These are phyloP conservation scores for Hylomyscus alleni DNA, from an alignment of 2,797 vertebrate species.

Conservation along the genomic window DNA sequence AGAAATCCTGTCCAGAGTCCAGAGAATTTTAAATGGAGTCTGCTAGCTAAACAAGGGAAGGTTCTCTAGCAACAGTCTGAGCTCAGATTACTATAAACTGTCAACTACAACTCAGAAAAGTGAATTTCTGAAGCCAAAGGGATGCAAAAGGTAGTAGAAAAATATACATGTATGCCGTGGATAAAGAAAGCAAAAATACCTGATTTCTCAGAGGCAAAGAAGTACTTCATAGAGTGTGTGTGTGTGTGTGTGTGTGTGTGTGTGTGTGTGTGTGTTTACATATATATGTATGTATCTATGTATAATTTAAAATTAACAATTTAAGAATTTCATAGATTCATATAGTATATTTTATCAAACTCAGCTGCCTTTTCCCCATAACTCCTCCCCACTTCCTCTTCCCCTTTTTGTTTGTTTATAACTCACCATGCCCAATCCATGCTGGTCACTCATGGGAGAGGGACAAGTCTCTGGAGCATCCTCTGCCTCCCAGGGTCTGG, in stretches of 20 bases:
- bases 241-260: neutral
- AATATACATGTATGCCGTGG: neutral
- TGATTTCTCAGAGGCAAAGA: neutral
- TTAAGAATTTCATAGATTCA: neutral
- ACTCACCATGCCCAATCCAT: neutral
- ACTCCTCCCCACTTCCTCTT: neutral
- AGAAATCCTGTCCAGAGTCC: neutral
- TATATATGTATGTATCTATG: neutral
- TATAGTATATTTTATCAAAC: neutral
- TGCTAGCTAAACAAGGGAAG: constrained; percentile 23
- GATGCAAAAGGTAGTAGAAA: neutral
- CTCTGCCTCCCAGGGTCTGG: neutral
- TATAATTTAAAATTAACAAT: neutral
- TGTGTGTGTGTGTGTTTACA: neutral
- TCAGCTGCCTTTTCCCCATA: neutral
- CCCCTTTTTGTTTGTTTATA: neutral
- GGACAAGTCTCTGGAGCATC: neutral
- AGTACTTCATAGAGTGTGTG: neutral
- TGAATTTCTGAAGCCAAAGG: constrained; percentile 30
- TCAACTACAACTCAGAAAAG: neutral
- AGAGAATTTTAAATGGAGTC: neutral
- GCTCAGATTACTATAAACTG: neutral
- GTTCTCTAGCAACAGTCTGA: neutral
- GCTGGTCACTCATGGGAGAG: neutral
- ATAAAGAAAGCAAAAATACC: constrained; percentile 45